These are phyloP conservation scores for Bombus superbus DNA, from an alignment of 1,140 invertebrate species.

Conservation along the genomic window DNA sequence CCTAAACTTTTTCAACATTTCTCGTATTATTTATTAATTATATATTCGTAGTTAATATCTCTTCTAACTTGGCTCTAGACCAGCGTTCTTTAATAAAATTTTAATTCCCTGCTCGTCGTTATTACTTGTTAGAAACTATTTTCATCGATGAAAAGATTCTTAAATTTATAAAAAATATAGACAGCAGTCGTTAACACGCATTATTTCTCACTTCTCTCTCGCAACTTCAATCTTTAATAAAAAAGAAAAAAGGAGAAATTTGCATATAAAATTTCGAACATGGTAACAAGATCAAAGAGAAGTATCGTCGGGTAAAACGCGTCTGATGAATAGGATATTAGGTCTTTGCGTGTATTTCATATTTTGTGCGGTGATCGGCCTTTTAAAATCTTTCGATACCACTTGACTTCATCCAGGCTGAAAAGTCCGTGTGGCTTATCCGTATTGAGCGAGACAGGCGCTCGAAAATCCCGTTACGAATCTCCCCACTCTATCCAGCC, in stretches of 20 bases:
- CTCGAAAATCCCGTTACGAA: constrained; percentile 66
- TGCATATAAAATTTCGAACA: not conserved
- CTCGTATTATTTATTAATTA: no score
- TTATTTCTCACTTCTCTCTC: no score
- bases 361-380: constrained; percentile 31
- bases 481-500: constrained; percentile 55
- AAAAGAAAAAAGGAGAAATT: no score
- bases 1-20: no score
- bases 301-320: not conserved
- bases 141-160: no score
- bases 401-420: constrained; percentile 54
- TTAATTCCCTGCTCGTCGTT: no score
- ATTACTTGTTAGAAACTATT: no score
- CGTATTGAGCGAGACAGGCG: constrained; percentile 49
- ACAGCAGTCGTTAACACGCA: no score
- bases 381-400: constrained; percentile 59
- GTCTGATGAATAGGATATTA: not conserved
- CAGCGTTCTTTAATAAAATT: no score
- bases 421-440: constrained; percentile 62
- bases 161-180: no score
- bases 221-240: not conserved
- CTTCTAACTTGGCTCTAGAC: no score
- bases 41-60: no score
- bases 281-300: not conserved
- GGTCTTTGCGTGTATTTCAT: not conserved